phyloP scores from a whole-genome alignment of 2,888 invertebrate genomes.

The Hipparchia sbordonii region DNA sequence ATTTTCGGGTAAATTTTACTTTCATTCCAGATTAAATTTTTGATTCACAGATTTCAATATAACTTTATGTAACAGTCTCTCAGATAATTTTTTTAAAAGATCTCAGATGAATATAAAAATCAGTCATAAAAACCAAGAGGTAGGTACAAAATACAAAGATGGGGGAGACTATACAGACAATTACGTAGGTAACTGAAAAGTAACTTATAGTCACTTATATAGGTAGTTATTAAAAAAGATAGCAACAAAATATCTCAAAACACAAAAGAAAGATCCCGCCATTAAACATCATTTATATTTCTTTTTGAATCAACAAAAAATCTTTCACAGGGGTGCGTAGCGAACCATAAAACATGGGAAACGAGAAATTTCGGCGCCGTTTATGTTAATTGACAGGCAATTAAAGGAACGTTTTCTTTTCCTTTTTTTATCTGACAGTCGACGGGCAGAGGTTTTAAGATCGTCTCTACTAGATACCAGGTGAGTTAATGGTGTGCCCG shows the following conservation, averaged over 20 bases:
- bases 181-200: background rate
- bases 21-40: background rate
- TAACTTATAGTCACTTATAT: background rate
- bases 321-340: conserved; percentile 41
- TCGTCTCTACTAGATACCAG: conserved; percentile 35
- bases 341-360: conserved; percentile 43
- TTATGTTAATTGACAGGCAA: conserved; percentile 40
- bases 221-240: conserved; percentile 1
- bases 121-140: background rate
- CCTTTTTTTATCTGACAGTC: conserved; percentile 29
- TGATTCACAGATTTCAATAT: background rate
- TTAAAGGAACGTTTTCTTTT: conserved; percentile 28
- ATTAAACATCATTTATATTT: conserved; percentile 20
- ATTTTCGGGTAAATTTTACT: background rate
- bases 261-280: conserved; percentile 13
- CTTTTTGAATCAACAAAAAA: conserved; percentile 26
- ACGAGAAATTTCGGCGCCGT: conserved; percentile 32
- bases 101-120: background rate
- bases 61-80: too few species aligned
- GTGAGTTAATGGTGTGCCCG: conserved; percentile 32
- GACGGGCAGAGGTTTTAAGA: conserved; percentile 34
- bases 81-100: background rate
- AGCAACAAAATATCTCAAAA: conserved; percentile 4
- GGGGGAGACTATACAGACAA: background rate
- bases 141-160: background rate